These are phyloP conservation scores for Aramus guarauna DNA, from an alignment of 2,113 vertebrate genomes.

Conservation along the genomic window DNA sequence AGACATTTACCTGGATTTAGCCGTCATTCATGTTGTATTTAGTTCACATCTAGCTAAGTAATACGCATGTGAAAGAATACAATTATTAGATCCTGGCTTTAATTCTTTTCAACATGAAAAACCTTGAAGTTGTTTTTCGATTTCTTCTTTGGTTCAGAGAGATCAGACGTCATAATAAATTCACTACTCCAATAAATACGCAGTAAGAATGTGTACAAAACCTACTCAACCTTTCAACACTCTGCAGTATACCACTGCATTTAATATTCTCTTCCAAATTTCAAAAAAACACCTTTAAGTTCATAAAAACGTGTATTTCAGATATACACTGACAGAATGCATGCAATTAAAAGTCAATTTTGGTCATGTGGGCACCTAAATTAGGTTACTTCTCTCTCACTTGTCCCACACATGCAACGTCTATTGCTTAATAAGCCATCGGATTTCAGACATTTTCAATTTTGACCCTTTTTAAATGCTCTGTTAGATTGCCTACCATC, in stretches of 20 bases:
- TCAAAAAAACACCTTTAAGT: neutral
- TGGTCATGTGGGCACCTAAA: conserved; percentile 3
- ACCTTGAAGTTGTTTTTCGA: neutral
- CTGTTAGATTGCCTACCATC: conserved; percentile 36
- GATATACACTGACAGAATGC: neutral
- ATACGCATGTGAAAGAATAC: neutral
- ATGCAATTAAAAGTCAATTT: conserved; percentile 13
- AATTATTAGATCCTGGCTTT: neutral
- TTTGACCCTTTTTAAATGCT: conserved; percentile 32
- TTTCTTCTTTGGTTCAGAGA: neutral
- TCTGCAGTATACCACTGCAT: neutral
- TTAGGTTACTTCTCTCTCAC: conserved; percentile 37
- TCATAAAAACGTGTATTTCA: neutral
- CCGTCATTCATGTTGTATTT: neutral
- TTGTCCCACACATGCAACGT: conserved; percentile 16
- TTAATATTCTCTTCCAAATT: neutral
- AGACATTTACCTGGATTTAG: neutral
- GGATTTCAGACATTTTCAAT: neutral
- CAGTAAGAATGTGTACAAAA: neutral
- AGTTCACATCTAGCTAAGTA: neutral
- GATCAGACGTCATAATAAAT: neutral
- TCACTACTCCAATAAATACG: neutral
- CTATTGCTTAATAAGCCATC: conserved; percentile 2
- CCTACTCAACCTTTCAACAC: neutral
- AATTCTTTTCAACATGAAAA: neutral